Percentiles rank a stretch among this genome's conserved stretches.
Evolutionary conservation across 2,113 vertebrate species (phyloP).

Genomic region (Percina caprodes): DNA sequence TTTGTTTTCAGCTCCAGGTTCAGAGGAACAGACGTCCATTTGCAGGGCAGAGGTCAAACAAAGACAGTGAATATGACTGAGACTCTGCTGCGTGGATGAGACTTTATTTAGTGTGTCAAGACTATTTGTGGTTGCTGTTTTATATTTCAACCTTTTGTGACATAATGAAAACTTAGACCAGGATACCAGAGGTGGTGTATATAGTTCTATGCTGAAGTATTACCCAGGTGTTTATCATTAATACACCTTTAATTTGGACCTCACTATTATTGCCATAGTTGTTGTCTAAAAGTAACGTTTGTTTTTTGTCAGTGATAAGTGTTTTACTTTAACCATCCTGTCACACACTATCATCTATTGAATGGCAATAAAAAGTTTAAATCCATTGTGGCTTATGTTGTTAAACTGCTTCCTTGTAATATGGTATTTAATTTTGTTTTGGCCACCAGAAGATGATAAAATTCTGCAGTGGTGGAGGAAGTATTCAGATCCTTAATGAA

Average conservation of each 20-base stretch:
- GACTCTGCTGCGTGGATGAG: neutral
- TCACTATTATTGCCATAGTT: neutral
- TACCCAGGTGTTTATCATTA: neutral
- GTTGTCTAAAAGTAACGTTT: neutral
- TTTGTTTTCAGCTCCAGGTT: constrained; percentile 80
- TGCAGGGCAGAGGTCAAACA: constrained; percentile 35
- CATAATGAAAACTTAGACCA: neutral
- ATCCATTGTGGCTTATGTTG: neutral
- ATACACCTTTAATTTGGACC: neutral
- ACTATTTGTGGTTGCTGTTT: neutral
- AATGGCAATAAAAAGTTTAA: constrained; percentile 30
- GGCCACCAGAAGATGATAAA: neutral
- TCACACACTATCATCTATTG: neutral
- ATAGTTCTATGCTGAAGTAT: neutral
- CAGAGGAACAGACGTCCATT: constrained; percentile 78
- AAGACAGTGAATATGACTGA: constrained; percentile 44
- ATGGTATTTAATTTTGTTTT: neutral
- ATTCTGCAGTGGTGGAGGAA: neutral
- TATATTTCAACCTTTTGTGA: neutral
- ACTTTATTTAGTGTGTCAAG: too few species aligned
- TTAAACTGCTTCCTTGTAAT: neutral
- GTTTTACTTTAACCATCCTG: neutral
- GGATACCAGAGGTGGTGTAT: neutral
- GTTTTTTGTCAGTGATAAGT: constrained; percentile 12
- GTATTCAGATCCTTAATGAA: neutral